These are phyloP conservation scores for Emydura subglobosa DNA, from an alignment of 2,113 vertebrate species.

Conservation along the genomic window DNA sequence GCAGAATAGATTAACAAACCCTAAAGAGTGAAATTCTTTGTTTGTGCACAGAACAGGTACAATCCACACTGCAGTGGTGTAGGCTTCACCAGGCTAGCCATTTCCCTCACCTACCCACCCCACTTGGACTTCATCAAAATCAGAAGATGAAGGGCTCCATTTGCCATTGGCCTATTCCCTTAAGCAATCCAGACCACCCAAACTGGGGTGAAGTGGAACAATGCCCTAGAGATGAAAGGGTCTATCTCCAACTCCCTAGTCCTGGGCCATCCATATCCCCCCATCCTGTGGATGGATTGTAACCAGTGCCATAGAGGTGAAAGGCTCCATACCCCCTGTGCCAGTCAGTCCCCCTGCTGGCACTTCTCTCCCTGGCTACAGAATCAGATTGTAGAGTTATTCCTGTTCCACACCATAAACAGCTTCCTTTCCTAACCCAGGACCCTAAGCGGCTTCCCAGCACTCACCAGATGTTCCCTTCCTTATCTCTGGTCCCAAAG, in stretches of 20 bases:
- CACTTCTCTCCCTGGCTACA: background rate
- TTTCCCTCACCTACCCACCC: background rate
- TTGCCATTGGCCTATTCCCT: background rate
- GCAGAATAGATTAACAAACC: background rate
- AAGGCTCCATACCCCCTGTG: background rate
- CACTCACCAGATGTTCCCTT: constrained; percentile 89
- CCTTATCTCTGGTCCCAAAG: constrained; percentile 80
- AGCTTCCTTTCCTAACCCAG: background rate
- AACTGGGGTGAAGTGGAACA: background rate
- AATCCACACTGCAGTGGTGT: background rate
- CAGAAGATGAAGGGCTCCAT: background rate
- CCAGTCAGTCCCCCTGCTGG: background rate
- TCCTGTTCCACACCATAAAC: background rate
- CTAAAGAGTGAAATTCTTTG: background rate
- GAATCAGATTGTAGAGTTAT: background rate
- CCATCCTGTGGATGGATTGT: background rate
- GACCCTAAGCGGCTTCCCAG: background rate
- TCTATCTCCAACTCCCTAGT: background rate
- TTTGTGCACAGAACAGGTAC: background rate
- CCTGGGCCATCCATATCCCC: background rate
- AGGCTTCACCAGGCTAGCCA: background rate
- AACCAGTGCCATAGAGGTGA: background rate
- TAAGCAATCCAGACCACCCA: background rate
- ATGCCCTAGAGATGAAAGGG: background rate
- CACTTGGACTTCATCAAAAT: background rate